phyloP scores from a whole-genome alignment of 1,140 invertebrate genomes.

The Oryctes rhinoceros region DNA sequence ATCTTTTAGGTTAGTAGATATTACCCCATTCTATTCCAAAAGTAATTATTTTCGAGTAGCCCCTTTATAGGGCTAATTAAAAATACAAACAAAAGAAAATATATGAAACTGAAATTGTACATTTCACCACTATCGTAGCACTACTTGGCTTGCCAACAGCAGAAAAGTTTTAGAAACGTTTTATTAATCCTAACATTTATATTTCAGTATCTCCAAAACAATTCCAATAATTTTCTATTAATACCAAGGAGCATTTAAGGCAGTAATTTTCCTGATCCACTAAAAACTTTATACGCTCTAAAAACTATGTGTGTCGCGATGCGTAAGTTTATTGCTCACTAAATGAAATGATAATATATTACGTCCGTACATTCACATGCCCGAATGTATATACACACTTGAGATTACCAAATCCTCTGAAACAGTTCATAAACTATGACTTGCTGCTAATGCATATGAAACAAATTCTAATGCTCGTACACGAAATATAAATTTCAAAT shows the following conservation, averaged over 20 bases:
- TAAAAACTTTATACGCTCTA: no score
- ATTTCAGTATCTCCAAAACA: background rate
- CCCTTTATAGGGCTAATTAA: no score
- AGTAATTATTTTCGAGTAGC: no score
- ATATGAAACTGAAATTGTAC: no score
- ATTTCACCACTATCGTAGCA: no score
- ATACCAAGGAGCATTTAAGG: background rate
- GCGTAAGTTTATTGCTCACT: background rate
- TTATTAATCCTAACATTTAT: conserved; percentile 3
- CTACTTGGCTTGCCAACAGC: background rate
- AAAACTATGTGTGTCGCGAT: background rate
- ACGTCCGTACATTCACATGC: background rate
- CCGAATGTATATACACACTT: no score
- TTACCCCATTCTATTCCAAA: no score
- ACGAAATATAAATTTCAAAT: conserved; percentile 8
- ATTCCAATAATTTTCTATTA: conserved; percentile 10
- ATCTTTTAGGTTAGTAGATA: no score
- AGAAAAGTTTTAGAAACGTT: background rate
- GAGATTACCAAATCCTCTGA: no score
- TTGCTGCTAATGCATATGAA: background rate
- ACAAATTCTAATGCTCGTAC: background rate
- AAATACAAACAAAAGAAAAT: no score
- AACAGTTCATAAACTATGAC: background rate
- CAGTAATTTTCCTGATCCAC: background rate
- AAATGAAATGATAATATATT: conserved; percentile 5